Percentiles rank a stretch among this genome's conserved stretches.
Conservation (phyloP, 2,113 vertebrate genomes). For the Podocnemis expansa region DNA sequence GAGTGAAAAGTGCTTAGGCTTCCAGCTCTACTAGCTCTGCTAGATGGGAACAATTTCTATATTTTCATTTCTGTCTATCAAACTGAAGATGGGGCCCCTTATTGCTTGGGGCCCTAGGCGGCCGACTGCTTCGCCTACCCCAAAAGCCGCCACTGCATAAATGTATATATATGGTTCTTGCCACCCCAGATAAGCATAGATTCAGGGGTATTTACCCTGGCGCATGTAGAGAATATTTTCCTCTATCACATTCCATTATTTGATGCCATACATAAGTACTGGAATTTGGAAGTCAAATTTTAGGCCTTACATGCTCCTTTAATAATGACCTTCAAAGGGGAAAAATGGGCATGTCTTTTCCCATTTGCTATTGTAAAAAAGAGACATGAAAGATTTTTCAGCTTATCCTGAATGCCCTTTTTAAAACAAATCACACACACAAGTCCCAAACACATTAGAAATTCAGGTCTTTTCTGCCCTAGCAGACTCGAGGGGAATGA, state of each 20-base stretch:
- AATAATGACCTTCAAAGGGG: constrained; percentile 20
- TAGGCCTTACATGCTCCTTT: constrained; percentile 16
- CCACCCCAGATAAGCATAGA: neutral
- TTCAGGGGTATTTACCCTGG: neutral
- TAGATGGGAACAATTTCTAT: too few relatives aligned
- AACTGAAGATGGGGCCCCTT: too few relatives aligned
- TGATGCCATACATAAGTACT: neutral
- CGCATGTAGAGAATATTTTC: neutral
- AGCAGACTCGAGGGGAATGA: constrained; percentile 25
- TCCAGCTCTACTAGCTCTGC: too few relatives aligned
- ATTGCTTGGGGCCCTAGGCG: too few relatives aligned
- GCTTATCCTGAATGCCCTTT: neutral
- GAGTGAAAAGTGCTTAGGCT: too few relatives aligned
- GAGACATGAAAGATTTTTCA: neutral
- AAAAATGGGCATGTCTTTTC: neutral
- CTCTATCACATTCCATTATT: neutral
- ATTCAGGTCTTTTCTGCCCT: constrained; percentile 28
- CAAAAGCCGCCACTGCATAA: too few relatives aligned
- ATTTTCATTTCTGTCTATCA: too few relatives aligned
- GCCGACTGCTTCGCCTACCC: too few relatives aligned
- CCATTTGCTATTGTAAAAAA: constrained; percentile 8
- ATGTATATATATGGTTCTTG: neutral
- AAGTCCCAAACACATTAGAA: constrained; percentile 17
- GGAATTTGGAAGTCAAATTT: neutral
- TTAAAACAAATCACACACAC: too few relatives aligned